A percentile compares a stretch with the other conserved stretches of the same genome.
Conservation (phyloP, 1,140 invertebrate genomes). For the Pteromalus puparum region DNA sequence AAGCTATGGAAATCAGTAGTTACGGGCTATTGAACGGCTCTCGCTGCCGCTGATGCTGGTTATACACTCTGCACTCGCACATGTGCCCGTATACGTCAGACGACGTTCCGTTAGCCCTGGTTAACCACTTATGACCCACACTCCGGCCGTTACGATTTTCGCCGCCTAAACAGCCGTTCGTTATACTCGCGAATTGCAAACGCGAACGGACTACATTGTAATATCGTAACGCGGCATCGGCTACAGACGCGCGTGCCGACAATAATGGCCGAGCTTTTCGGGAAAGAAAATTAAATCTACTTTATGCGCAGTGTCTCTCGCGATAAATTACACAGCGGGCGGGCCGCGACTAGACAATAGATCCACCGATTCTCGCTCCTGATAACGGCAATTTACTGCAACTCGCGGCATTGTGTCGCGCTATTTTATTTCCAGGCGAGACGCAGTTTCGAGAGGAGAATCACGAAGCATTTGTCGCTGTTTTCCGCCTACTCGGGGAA, state of each 20-base stretch:
- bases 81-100: not conserved
- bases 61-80: no score
- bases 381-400: constrained; percentile 34
- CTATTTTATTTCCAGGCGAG: not conserved
- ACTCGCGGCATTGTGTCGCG: not conserved
- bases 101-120: not conserved
- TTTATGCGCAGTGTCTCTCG: not conserved
- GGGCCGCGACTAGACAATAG: constrained; percentile 8
- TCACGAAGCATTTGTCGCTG: not conserved
- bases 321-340: not conserved
- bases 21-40: constrained; percentile 24
- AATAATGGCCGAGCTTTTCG: no score
- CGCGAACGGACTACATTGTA: no score
- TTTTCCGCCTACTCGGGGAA: not conserved
- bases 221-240: no score
- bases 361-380: not conserved
- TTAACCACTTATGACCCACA: not conserved
- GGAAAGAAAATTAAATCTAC: no score
- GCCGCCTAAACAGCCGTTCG: no score
- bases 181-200: no score
- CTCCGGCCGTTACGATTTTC: not conserved
- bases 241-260: no score
- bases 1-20: constrained; percentile 22
- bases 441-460: not conserved
- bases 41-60: not conserved